Percentiles rank a stretch among this genome's conserved stretches.
phyloP scores from a whole-genome alignment of 1,140 invertebrate genomes.

The Cotesia vestalis region DNA sequence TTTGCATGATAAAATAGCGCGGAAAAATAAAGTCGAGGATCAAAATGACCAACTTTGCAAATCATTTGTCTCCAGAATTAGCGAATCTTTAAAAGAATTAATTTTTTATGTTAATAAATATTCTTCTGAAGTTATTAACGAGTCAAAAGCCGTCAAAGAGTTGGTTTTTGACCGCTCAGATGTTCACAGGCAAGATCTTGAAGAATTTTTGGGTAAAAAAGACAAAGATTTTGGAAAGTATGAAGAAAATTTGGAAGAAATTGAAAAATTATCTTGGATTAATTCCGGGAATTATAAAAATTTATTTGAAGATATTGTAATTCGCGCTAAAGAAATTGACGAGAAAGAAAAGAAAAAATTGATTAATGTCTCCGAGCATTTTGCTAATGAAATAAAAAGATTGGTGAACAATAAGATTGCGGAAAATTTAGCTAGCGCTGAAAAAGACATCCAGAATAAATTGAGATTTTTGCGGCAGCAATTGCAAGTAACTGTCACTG shows the following conservation, averaged over 20 bases:
- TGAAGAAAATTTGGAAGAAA: too few relatives aligned
- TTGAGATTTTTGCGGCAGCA: neutral
- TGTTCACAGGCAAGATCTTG: too few relatives aligned
- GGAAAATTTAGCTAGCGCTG: neutral
- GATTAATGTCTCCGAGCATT: neutral
- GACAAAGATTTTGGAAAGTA: too few relatives aligned
- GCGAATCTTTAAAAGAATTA: slow-evolving; percentile 46
- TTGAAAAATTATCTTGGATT: too few relatives aligned
- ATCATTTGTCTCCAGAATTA: slow-evolving; percentile 51
- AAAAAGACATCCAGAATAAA: neutral
- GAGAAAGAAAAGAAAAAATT: neutral
- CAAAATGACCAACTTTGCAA: slow-evolving; percentile 54
- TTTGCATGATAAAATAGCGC: slow-evolving; percentile 74
- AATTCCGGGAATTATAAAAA: too few relatives aligned
- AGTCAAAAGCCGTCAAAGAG: slow-evolving; percentile 49
- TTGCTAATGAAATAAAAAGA: neutral
- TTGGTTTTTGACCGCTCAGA: too few relatives aligned
- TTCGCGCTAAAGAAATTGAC: slow-evolving; percentile 1
- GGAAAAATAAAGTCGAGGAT: slow-evolving; percentile 67
- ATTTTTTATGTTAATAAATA: slow-evolving; percentile 50
- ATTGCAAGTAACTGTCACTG: neutral
- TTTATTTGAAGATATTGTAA: too few relatives aligned
- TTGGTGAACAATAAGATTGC: neutral
- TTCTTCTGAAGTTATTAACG: slow-evolving; percentile 49
- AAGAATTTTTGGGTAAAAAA: too few relatives aligned